Base-by-base conservation (phyloP, 2,888 invertebrate genomes). In the Euplagia quadripunctaria region DNA sequence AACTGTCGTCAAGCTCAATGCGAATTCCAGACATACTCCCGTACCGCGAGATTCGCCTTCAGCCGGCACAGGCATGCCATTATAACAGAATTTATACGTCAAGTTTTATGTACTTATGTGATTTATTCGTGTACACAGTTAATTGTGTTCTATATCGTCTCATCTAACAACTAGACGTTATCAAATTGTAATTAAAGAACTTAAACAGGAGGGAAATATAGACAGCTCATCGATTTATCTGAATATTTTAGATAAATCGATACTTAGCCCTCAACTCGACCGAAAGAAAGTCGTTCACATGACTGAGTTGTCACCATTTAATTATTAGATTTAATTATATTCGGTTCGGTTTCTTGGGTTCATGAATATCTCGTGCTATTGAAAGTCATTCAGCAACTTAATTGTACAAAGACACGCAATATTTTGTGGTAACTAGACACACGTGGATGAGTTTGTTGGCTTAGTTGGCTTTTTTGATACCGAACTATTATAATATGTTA, bases 61-160 rank as follows among this genome's bases (percentile, higher is more conserved):
- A 73, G 79, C 49, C 65, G 73, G 74, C 65, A 49, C 64, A 41
- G 72, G 61, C 75, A 52, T 71, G 70, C 72, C 43, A 70, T 74
- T 72, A 64, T 71, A 69, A 46, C 73, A 76, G 58, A 79, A 80
- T 31, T 82, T 75, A 71, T 80, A 64, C 70, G 67, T 72, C 68
- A 73, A 14, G 72, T 74, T 74, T 61, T 64, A 43, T 70, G 66
- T 73, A 67, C 64, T 74, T 51, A 70, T 55, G 75, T 65, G 64
- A 71, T 71, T 73, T 80, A 78, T 70, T 76, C 51, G 14, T 70
- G 64, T 78, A 49, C 9, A 43, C 11, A 46, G 58, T 58, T 58
- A 20, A 20, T 12, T 76, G 9, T 68, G 31, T 20, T 64, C 71
- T 79, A 55, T 55, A 55, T 55, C 9, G 20, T 58, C 11, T 12